Evolutionary conservation across 2,888 invertebrate genomes (phyloP), one percentile per base, ranked within the genome.

Genomic region (Julus scanicus): DNA sequence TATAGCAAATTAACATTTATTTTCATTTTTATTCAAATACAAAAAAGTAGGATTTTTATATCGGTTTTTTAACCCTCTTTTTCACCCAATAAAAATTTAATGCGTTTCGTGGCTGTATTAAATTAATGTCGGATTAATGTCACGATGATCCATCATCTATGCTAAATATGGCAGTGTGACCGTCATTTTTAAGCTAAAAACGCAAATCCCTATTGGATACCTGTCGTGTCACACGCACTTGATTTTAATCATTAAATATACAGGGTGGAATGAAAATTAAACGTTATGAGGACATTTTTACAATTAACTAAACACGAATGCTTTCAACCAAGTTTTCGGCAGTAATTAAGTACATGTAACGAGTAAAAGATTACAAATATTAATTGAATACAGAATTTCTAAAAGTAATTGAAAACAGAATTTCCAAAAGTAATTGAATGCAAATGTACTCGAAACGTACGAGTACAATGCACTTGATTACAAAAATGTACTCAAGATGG

Each of bases 81-180:
- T 8, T 29, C 29, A 20, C 71, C 71, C 29, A 71, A 29, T 29
- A 29, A 71, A 71, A 71, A n/a, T n/a, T 20, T 29, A 71, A 71
- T n/a, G 71, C 20, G 71, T 29, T 71, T 71, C 6, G 8, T 20
- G 20, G 71, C 29, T 1, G 71, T 71, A 71, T 71, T 29, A 71
- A 29, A 71, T 71, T 71, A 71, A 71, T 29, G 71, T 29, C 71
- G n/a, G 4, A 71, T 71, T 71, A 71, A 71, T 29, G 71, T 29
- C 71, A 71, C 11, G 71, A 71, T 71, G 71, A 71, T 71, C 71
- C 71, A 71, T 71, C 71, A 71, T 71, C 71, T 71, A 71, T 71
- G 71, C 8, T 29, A 71, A 71, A 71, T n/a, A 29, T 20, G n/a
- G n/a, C 5, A 17, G 63, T 63, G 63, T 57, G 57, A 57, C 57